Percentiles rank a stretch among this genome's conserved stretches.
Conservation (phyloP, 2,797 vertebrate genomes). For the Semaprochilodus insignis region DNA sequence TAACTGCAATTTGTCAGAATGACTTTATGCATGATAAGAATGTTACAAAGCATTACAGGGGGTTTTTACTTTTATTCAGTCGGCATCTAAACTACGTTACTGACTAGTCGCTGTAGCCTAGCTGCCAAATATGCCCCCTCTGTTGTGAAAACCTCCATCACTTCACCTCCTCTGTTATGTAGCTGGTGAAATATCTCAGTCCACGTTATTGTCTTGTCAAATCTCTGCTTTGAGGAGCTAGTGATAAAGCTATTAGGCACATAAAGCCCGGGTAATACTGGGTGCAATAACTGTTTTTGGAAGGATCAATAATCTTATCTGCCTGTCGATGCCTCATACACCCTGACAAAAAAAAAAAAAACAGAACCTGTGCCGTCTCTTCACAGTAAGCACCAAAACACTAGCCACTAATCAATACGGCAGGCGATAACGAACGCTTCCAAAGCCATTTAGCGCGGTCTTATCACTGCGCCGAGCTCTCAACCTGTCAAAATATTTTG, state of each 20-base stretch:
- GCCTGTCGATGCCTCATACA: constrained; percentile 78
- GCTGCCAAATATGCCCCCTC: neutral
- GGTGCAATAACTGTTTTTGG: constrained; percentile 72
- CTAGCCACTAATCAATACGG: constrained; percentile 81
- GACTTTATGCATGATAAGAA: no score
- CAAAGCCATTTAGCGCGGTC: constrained; percentile 80
- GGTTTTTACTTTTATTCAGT: no score
- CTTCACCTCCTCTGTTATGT: constrained; percentile 31
- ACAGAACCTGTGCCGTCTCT: constrained; percentile 61
- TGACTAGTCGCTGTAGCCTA: neutral
- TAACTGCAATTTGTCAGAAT: no score
- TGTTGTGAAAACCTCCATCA: neutral
- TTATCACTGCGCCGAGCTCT: constrained; percentile 74
- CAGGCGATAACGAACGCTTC: constrained; percentile 83
- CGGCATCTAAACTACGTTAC: no score
- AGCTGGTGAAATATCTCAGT: constrained; percentile 17
- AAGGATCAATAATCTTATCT: constrained; percentile 81
- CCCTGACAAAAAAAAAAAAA: constrained; percentile 64
- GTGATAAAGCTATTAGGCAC: constrained; percentile 61
- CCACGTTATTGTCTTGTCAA: constrained; percentile 36
- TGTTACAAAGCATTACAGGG: no score
- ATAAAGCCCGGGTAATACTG: constrained; percentile 55
- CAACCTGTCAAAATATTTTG: constrained; percentile 80
- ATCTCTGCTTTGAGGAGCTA: constrained; percentile 42
- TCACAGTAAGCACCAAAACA: constrained; percentile 70